A percentile compares a stretch with the other conserved stretches of the same genome.
Conservation (phyloP, 2,797 vertebrate species). For the Anguilla marmorata region DNA sequence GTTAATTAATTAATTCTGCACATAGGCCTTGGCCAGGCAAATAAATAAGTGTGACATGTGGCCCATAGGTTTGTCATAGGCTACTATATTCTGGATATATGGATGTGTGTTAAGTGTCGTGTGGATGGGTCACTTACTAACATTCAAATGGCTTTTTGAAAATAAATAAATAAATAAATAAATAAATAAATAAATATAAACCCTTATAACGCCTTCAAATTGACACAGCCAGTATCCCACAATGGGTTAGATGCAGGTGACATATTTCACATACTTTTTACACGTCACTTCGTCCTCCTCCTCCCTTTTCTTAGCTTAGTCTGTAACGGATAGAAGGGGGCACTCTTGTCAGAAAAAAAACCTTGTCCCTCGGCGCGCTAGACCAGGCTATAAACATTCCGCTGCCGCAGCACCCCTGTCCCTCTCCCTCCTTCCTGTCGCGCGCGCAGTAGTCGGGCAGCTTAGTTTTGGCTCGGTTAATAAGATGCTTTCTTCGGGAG, state of each 20-base stretch:
- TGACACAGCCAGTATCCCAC: too few relatives aligned
- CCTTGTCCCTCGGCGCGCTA: slow-evolving; percentile 13
- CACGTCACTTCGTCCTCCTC: background rate
- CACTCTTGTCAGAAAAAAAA: slow-evolving; percentile 4
- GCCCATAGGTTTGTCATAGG: too few relatives aligned
- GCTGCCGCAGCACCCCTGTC: slow-evolving; percentile 17
- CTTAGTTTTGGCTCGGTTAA: background rate
- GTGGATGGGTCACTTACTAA: too few relatives aligned
- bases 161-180: too few relatives aligned
- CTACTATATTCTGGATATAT: too few relatives aligned
- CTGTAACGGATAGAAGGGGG: slow-evolving; percentile 2
- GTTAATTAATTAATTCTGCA: background rate
- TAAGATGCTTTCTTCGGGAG: slow-evolving; percentile 27
- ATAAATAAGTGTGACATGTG: background rate
- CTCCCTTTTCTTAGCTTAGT: background rate
- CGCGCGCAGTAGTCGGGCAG: slow-evolving; percentile 5
- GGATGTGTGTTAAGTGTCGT: too few relatives aligned
- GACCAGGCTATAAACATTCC: slow-evolving; percentile 24
- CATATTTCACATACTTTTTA: background rate
- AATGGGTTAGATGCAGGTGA: too few relatives aligned
- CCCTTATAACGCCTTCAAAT: background rate
- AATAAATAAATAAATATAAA: too few relatives aligned
- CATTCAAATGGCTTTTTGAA: too few relatives aligned
- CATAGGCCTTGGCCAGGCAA: background rate
- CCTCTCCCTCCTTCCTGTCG: background rate